Evolutionary conservation across 2,113 vertebrate genomes (phyloP), one percentile per base, ranked within the genome.

Genomic region (Prolemur simus): DNA sequence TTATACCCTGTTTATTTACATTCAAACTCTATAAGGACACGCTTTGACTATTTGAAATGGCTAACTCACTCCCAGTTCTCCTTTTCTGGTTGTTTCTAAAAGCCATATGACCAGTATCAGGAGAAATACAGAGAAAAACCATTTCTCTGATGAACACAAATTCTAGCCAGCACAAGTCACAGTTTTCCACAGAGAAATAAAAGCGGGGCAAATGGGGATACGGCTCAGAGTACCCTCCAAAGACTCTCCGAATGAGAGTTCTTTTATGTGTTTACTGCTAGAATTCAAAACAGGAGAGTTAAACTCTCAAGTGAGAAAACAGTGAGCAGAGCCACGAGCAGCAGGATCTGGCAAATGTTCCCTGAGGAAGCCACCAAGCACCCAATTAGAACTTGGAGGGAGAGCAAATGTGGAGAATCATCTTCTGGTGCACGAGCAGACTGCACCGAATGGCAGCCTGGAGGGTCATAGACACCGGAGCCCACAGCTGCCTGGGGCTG

Each of bases 151-250:
- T 63, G 66, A 87, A 47, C 63, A 84, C 69, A 81, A 47, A 95
- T 47, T 63, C 25, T 18, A 74, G 82, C 25, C 56, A 39, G 42
- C 82, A 80, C 15, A 89, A 92, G 74, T 54, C 60, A 47, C 60
- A 47, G 56, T 91, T 87, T 93, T 66, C 89, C 74, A 47, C 23
- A 34, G 89, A 97, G 94, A 96, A 87, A 96, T 63, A 37, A 54
- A 63, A 92, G 49, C 12, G 25, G 37, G 29, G 7, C n/a, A 21
- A 5, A 2, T 56, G 87, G 83, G 69, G 14, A 42, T 80, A 39
- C 8, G 71, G 58, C 92, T 95, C 86, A 9, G 6, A 84, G 15
- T 39, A n/a, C 52, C 76, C 89, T 89, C 94, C 20, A 37, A 86
- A 87, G 87, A 49, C 20, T 74, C 78, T 85, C 54, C 87, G 68